phyloP scores from a whole-genome alignment of 1,140 invertebrate species.

The Pseudomyrmex pallidus region DNA sequence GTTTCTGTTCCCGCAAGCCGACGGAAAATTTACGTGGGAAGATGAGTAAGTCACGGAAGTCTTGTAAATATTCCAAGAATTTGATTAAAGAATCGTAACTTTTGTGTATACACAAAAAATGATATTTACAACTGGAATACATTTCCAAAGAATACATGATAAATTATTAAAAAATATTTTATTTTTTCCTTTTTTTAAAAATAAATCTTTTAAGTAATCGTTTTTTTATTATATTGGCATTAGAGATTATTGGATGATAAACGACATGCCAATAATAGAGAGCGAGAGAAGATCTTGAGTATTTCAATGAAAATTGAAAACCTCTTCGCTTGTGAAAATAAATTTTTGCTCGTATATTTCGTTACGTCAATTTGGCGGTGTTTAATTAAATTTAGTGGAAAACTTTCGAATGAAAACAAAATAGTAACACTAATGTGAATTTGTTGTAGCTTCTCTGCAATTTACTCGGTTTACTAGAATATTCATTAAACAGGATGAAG shows the following conservation, averaged over 20 bases:
- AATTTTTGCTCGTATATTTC: not conserved
- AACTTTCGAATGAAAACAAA: constrained; percentile 29
- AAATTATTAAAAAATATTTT: not conserved
- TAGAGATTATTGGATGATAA: constrained; percentile 19
- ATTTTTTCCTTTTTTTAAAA: not conserved
- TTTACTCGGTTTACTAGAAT: constrained; percentile 40
- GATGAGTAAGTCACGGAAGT: constrained; percentile 27
- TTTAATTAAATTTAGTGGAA: constrained; percentile 24
- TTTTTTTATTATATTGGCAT: constrained; percentile 5
- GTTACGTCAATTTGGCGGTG: not conserved
- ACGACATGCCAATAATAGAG: not conserved
- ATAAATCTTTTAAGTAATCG: not conserved
- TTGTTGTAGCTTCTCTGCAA: constrained; percentile 37
- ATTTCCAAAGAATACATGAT: not conserved
- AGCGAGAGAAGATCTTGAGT: not conserved
- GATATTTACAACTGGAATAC: constrained; percentile 8
- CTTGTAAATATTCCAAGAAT: constrained; percentile 41
- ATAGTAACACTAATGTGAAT: constrained; percentile 35
- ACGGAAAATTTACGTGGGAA: constrained; percentile 51
- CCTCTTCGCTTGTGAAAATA: not conserved
- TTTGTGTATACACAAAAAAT: constrained; percentile 19
- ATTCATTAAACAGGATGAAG: constrained; percentile 55
- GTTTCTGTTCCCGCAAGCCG: constrained; percentile 37
- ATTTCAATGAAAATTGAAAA: not conserved
- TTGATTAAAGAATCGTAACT: constrained; percentile 26